Evolutionary conservation across 2,888 invertebrate species (phyloP).

Genomic region (Mythimna pallens): DNA sequence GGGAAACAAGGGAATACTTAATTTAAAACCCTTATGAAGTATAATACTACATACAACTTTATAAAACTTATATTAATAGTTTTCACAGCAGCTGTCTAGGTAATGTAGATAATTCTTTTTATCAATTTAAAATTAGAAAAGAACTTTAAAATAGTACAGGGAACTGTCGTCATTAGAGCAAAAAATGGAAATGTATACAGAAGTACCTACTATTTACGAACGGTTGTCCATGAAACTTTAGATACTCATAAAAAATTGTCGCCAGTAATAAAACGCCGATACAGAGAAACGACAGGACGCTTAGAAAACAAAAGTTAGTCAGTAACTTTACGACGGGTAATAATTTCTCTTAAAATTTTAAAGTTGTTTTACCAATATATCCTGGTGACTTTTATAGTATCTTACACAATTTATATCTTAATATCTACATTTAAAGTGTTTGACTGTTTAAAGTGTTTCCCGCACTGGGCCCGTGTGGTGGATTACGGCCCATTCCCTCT

Average conservation of each 20-base stretch:
- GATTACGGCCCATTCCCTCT: too few species aligned
- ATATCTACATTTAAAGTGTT: constrained; percentile 1
- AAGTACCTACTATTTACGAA: constrained; percentile 69
- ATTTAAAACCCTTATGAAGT: constrained; percentile 64
- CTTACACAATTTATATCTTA: constrained; percentile 17
- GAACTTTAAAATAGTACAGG: constrained; percentile 60
- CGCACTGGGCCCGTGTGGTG: too few species aligned
- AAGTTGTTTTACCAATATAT: constrained; percentile 25
- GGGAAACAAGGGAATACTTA: constrained; percentile 81
- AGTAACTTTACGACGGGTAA: constrained; percentile 78
- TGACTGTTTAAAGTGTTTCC: background rate
- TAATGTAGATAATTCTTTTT: constrained; percentile 22
- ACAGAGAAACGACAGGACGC: constrained; percentile 70
- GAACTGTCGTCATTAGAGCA: constrained; percentile 57
- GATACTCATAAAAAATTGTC: constrained; percentile 76
- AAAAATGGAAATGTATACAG: constrained; percentile 68
- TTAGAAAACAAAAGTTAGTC: constrained; percentile 79
- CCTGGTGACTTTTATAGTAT: constrained; percentile 14
- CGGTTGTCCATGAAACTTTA: constrained; percentile 74
- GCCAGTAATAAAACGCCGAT: constrained; percentile 74
- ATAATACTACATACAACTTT: constrained; percentile 39
- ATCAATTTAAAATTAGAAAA: constrained; percentile 48
- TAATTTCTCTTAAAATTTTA: constrained; percentile 73
- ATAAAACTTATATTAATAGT: constrained; percentile 8
- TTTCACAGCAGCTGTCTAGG: constrained; percentile 17